A percentile compares a stretch with the other conserved stretches of the same genome.
Evolutionary conservation across 2,888 invertebrate species (phyloP).

Genomic region (Heliconius erato): DNA sequence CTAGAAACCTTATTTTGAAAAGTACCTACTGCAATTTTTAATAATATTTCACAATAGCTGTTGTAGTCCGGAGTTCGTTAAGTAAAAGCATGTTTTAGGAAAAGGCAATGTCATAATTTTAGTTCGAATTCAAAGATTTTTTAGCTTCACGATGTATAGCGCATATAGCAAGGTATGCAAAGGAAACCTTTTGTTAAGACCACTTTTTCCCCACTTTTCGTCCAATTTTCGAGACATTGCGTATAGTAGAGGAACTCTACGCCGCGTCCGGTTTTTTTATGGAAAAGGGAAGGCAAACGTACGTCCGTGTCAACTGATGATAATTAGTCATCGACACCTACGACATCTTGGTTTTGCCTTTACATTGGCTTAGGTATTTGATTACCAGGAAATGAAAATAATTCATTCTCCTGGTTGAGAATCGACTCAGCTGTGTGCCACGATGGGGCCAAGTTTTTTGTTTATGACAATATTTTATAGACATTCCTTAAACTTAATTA

Average conservation of each 20-base stretch:
- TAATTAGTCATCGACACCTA: no score
- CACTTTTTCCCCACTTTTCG: no score
- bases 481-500: not conserved
- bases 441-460: no score
- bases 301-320: no score
- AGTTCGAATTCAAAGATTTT: not conserved
- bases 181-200: no score
- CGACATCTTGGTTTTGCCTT: no score
- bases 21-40: not conserved
- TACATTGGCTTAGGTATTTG: not conserved
- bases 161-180: no score
- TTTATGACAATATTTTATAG: no score
- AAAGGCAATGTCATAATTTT: not conserved
- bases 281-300: no score
- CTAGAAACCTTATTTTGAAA: slow-evolving; percentile 11
- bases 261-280: no score
- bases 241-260: no score
- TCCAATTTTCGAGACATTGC: no score
- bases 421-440: not conserved
- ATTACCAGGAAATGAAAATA: not conserved
- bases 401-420: not conserved
- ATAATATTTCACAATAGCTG: slow-evolving; percentile 11
- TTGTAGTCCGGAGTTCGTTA: not conserved
- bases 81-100: not conserved
- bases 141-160: not conserved